phyloP scores from a whole-genome alignment of 2,113 vertebrate species.

The Columbina picui region DNA sequence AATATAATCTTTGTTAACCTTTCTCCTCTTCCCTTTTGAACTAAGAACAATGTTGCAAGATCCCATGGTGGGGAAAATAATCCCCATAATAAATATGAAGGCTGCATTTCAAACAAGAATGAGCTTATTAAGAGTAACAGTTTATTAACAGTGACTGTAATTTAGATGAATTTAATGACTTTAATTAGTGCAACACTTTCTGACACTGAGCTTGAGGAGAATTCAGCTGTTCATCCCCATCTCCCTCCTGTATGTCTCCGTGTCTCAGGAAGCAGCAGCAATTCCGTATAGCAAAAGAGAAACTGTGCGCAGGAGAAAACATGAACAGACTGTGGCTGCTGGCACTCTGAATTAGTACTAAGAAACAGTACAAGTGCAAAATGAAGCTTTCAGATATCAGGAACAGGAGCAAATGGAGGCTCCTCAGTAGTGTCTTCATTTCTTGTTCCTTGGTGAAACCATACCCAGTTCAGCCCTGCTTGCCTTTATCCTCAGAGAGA shows the following conservation, averaged over 20 bases:
- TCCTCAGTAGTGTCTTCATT: background rate
- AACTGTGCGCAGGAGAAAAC: background rate
- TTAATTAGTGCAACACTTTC: constrained; percentile 53
- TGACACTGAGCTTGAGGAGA: constrained; percentile 28
- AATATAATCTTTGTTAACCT: background rate
- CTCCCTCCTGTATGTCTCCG: background rate
- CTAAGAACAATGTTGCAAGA: background rate
- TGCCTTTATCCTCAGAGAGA: background rate
- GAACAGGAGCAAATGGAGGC: background rate
- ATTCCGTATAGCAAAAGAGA: background rate
- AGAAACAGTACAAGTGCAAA: background rate
- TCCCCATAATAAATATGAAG: constrained; percentile 17
- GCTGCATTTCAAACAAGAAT: constrained; percentile 17
- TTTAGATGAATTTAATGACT: constrained; percentile 50
- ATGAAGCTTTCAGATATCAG: background rate
- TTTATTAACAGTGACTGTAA: constrained; percentile 58
- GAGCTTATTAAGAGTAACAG: constrained; percentile 36
- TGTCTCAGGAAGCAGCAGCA: background rate
- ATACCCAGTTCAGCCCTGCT: background rate
- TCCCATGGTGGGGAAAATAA: constrained; percentile 14
- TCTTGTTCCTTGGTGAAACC: background rate
- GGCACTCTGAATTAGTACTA: background rate
- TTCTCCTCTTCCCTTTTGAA: constrained; percentile 18
- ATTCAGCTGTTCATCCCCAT: background rate
- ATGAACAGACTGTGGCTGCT: background rate